Percentiles rank a stretch among this genome's conserved stretches.
phyloP scores from a whole-genome alignment of 37 sponge, comb jelly and placozoan species.

The Spongilla lacustris region DNA sequence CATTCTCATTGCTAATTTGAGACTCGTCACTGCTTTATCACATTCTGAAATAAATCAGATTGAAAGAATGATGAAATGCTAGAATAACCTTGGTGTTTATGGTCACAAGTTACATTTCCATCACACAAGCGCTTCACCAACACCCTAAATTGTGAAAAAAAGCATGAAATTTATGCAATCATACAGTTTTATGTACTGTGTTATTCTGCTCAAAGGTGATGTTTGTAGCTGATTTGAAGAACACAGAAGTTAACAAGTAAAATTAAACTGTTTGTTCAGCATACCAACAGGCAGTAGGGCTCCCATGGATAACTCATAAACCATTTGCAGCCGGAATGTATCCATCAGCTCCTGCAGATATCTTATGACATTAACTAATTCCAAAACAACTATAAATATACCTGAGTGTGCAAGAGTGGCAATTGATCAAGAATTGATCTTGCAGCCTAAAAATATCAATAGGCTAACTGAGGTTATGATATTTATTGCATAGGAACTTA shows the following conservation, averaged over 20 bases:
- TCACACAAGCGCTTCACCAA: not conserved
- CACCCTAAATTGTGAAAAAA: not conserved
- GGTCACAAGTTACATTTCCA: not conserved
- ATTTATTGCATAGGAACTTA: not conserved
- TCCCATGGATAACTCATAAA: not conserved
- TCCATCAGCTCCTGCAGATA: not conserved
- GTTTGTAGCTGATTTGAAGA: not conserved
- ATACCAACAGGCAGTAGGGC: slow-evolving; percentile 1
- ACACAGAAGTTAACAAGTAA: not conserved
- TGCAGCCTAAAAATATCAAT: not conserved
- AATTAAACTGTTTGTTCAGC: not conserved
- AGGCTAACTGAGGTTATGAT: not conserved
- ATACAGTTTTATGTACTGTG: not conserved
- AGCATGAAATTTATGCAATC: not conserved
- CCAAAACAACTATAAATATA: not conserved
- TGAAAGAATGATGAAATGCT: not conserved
- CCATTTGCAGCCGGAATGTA: slow-evolving; percentile 1
- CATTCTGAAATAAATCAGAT: slow-evolving; percentile 1
- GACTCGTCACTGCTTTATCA: slow-evolving; percentile 1
- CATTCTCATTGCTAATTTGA: slow-evolving; percentile 1
- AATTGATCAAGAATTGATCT: not conserved
- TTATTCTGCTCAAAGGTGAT: not conserved
- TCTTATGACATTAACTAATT: not conserved
- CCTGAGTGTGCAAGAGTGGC: not conserved
- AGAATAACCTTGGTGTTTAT: slow-evolving; percentile 1